Percentiles rank a stretch among this genome's conserved stretches.
Conservation (phyloP, 2,113 vertebrate genomes). For the Coptodon rendalli region DNA sequence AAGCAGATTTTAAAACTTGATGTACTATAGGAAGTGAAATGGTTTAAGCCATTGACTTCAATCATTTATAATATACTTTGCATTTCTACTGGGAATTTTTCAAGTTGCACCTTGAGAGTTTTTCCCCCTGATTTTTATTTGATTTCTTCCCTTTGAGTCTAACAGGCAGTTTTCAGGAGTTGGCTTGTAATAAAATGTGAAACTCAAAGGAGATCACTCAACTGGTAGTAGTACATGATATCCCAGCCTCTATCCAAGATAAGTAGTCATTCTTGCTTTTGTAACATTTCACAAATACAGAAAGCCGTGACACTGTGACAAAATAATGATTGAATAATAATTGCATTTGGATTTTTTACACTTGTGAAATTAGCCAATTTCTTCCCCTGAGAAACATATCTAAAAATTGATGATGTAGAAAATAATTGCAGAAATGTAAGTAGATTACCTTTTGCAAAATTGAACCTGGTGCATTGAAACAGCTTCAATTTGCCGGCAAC, state of each 20-base stretch:
- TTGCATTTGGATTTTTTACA: neutral
- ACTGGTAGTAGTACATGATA: neutral
- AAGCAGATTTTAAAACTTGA: neutral
- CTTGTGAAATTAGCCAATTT: neutral
- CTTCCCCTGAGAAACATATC: rapidly evolving
- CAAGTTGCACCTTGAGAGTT: neutral
- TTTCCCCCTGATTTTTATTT: neutral
- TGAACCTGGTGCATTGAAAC: neutral
- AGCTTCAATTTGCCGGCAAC: neutral
- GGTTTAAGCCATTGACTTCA: neutral
- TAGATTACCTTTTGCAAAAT: neutral
- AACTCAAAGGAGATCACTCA: neutral
- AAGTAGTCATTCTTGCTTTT: neutral
- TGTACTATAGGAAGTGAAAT: neutral
- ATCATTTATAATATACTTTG: neutral
- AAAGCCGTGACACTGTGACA: neutral
- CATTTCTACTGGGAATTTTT: neutral
- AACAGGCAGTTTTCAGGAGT: neutral
- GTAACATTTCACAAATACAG: neutral
- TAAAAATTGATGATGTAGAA: neutral
- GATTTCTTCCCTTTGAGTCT: neutral
- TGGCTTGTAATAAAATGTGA: neutral
- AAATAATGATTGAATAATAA: neutral
- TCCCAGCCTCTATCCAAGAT: neutral
- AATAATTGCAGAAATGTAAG: neutral